A percentile compares a stretch with the other conserved stretches of the same genome.
Conservation (phyloP, 1,140 invertebrate genomes). For the Hycleus cichorii region DNA sequence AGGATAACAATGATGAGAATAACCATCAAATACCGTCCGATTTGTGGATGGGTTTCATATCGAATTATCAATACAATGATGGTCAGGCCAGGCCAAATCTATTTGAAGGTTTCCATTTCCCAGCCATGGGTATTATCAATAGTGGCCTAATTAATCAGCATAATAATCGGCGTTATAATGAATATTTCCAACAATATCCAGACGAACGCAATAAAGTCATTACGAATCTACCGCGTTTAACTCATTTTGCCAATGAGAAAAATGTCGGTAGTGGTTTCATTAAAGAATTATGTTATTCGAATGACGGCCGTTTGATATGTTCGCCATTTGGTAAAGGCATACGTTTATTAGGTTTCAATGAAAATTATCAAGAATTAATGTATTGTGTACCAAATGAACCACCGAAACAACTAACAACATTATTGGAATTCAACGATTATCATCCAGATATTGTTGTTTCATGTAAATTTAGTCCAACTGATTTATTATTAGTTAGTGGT, state of each 20-base stretch:
- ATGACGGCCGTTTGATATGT: constrained; percentile 80
- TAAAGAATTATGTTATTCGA: constrained; percentile 82
- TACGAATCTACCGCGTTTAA: constrained; percentile 66
- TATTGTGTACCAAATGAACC: constrained; percentile 51
- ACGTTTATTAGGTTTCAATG: constrained; percentile 71
- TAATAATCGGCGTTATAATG: constrained; percentile 10
- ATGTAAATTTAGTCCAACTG: constrained; percentile 81
- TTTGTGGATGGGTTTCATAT: constrained; percentile 36
- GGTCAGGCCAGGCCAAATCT: constrained; percentile 6
- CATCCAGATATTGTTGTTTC: constrained; percentile 83
- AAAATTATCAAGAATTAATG: constrained; percentile 70
- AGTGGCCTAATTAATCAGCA: constrained; percentile 29
- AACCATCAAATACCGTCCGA: constrained; percentile 24
- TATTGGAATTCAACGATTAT: constrained; percentile 60
- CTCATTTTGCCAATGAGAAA: constrained; percentile 79
- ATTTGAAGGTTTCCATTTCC: constrained; percentile 13
- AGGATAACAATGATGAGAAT: constrained; percentile 6
- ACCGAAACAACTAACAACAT: constrained; percentile 44
- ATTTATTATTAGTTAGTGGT: constrained; percentile 79
- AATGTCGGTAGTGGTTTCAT: constrained; percentile 83
- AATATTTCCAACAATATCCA: constrained; percentile 28
- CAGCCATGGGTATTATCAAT: constrained; percentile 29
- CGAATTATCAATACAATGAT: constrained; percentile 23
- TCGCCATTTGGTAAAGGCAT: constrained; percentile 83
- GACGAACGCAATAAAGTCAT: constrained; percentile 32